A percentile compares a stretch with the other conserved stretches of the same genome.
phyloP scores from a whole-genome alignment of 2,113 vertebrate species.

The Catagonus wagneri region DNA sequence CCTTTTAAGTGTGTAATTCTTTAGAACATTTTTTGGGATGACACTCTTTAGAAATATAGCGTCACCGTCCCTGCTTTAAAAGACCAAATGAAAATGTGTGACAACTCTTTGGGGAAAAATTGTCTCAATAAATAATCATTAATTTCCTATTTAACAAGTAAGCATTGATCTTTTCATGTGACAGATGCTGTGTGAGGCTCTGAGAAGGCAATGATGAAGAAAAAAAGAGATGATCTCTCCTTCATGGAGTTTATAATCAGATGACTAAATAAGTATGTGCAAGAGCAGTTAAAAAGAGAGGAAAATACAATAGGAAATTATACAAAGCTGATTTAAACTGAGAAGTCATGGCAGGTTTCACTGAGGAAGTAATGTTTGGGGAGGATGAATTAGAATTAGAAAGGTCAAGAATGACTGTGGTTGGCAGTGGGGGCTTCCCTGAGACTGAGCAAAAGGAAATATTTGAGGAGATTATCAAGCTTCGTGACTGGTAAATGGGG shows the following conservation, averaged over 20 bases:
- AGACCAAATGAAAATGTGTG: neutral
- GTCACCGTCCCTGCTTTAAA: neutral
- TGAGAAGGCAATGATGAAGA: neutral
- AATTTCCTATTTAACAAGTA: neutral
- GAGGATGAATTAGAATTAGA: neutral
- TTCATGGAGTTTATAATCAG: neutral
- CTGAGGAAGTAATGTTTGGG: neutral
- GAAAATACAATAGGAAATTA: neutral
- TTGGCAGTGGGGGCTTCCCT: neutral
- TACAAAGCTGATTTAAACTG: neutral
- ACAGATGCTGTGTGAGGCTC: neutral
- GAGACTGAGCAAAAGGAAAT: neutral
- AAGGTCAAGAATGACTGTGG: neutral
- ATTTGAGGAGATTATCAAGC: neutral
- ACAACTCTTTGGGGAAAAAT: neutral
- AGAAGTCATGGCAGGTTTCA: neutral
- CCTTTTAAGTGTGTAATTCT: slow-evolving; percentile 18
- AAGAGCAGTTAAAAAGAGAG: neutral
- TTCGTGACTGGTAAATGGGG: neutral
- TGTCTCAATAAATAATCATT: slow-evolving; percentile 6
- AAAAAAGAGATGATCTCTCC: neutral
- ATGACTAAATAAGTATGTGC: neutral
- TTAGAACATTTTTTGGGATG: neutral
- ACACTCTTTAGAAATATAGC: neutral
- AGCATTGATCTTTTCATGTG: neutral